Evolutionary conservation across 2,888 invertebrate genomes (phyloP), one percentile per base, ranked within the genome.

Genomic region (Harpalus rufipes): DNA sequence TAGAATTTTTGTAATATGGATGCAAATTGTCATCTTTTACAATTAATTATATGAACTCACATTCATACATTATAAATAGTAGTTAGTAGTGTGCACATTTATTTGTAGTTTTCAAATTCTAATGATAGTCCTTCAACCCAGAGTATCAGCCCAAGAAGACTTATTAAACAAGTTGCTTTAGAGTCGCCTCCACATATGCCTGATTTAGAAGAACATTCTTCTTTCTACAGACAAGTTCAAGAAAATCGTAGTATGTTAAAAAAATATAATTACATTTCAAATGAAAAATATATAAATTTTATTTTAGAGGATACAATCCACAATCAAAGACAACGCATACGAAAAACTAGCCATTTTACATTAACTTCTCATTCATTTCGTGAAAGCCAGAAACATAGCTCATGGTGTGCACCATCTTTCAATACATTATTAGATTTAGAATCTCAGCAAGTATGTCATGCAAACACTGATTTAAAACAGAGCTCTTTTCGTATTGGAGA

Each of bases 141-240:
- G 84, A 93, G 93, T 3, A 92, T 93, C 78, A 95, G 95, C 86
- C 95, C 95, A 2, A 91, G 95, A 85, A 92, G 93, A 85, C 90
- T 95, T 16, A 95, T 93, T 80, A 95, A 95, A 88, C 95, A 95
- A 90, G 94, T 94, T 32, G 95, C 95, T n/a, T 90, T 95, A 74
- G 95, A 95, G 87, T 94, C 94, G 14, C 94, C 94, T 3, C 93
- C 94, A 0, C 91, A 90, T 88, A 89, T 89, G 87, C 88, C 86
- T 6, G 91, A 91, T 81, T 85, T 87, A 41, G 90, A 91, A 58
- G 90, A 90, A n/a, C 87, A 87, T 83, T 87, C 68, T 16, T 44
- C 79, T 32, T 56, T 85, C 56, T 85, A 85, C 25, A 79, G 61
- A 72, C 85, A 85, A 14, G 25, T 68, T 5, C 68, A 85, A 39